Percentiles rank a stretch among this genome's conserved stretches.
phyloP scores from a whole-genome alignment of 2,797 vertebrate genomes.

The Malacoctenus gilli region DNA sequence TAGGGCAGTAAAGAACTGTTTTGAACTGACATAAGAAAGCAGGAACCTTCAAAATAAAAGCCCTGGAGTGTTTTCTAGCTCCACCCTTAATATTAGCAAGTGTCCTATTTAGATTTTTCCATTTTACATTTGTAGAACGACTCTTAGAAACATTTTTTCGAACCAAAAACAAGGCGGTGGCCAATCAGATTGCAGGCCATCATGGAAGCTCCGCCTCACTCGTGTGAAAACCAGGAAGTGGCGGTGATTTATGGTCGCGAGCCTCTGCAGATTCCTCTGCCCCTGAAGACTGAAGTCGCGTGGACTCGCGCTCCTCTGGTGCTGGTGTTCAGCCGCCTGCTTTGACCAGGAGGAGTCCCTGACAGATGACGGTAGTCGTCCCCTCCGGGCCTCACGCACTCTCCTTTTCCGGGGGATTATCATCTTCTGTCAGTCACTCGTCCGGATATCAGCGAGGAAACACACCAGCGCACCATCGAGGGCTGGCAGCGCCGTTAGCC shows the following conservation, averaged over 20 bases:
- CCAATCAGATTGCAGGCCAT: no score
- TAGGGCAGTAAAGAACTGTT: no score
- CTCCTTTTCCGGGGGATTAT: slow-evolving; percentile 58
- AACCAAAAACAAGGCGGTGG: no score
- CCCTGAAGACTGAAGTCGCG: slow-evolving; percentile 2
- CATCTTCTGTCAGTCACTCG: slow-evolving; percentile 70
- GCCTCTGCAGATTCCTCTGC: slow-evolving; percentile 61
- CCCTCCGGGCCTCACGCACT: slow-evolving; percentile 11
- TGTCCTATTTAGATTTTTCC: no score
- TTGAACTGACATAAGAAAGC: no score
- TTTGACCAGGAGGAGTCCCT: slow-evolving; percentile 65
- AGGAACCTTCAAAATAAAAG: no score
- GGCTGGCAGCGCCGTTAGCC: slow-evolving; percentile 32
- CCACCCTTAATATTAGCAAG: no score
- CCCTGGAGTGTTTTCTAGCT: no score
- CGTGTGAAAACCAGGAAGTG: slow-evolving; percentile 2
- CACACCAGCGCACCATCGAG: slow-evolving; percentile 37
- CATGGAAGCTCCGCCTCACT: no score
- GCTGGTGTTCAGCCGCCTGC: slow-evolving; percentile 55
- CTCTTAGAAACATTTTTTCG: no score
- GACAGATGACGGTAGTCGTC: slow-evolving; percentile 65
- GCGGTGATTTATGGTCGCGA: not conserved
- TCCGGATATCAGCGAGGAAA: slow-evolving; percentile 58
- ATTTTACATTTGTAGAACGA: no score
- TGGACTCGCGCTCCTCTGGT: slow-evolving; percentile 36